phyloP scores from a whole-genome alignment of 2,888 invertebrate genomes.

The Prosapia bicincta region DNA sequence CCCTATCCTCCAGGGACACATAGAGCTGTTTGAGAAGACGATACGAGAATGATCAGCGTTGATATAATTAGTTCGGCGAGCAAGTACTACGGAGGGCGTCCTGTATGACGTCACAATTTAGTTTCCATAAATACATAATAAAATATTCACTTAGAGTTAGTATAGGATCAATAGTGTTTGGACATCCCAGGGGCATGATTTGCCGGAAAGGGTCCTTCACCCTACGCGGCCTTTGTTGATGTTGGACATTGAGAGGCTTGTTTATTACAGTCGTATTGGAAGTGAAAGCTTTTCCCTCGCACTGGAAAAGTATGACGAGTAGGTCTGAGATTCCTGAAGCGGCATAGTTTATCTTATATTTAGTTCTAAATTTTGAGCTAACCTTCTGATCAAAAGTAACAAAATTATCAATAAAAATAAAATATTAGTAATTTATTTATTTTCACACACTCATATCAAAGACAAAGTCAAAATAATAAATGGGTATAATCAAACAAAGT shows the following conservation, averaged over 20 bases:
- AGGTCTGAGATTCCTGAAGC: too few relatives aligned
- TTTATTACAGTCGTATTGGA: too few relatives aligned
- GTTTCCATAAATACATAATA: conserved; percentile 40
- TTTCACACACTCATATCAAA: too few relatives aligned
- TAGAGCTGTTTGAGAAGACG: conserved; percentile 14
- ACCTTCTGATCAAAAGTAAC: too few relatives aligned
- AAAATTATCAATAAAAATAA: too few relatives aligned
- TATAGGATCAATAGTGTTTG: conserved; percentile 27
- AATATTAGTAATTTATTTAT: too few relatives aligned
- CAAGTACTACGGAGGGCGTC: background rate
- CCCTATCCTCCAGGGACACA: background rate
- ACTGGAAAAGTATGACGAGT: too few relatives aligned
- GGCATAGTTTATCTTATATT: too few relatives aligned
- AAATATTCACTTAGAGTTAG: conserved; percentile 33
- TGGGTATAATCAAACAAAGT: too few relatives aligned
- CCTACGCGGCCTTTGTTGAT: background rate
- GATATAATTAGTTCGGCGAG: conserved; percentile 36
- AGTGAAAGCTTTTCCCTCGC: too few relatives aligned
- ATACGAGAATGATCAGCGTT: conserved; percentile 18
- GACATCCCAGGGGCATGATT: conserved; percentile 20
- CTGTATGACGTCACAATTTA: conserved; percentile 35
- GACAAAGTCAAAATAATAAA: too few relatives aligned
- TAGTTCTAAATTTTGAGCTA: too few relatives aligned
- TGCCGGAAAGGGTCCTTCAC: conserved; percentile 7
- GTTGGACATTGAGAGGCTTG: background rate